Evolutionary conservation across 2,797 vertebrate species (phyloP).

Genomic region (Eulemur albifrons): DNA sequence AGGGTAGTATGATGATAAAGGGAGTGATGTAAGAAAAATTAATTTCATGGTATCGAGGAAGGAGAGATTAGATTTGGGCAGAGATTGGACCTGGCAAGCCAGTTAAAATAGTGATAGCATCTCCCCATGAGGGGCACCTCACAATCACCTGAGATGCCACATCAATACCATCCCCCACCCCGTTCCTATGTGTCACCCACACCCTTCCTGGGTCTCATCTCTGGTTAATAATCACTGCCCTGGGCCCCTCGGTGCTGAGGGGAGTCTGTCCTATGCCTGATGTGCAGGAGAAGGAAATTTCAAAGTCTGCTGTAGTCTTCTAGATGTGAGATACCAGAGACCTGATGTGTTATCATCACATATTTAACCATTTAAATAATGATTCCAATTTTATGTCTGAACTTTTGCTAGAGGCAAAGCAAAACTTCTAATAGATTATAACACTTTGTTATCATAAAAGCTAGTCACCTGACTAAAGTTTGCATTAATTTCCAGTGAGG

Average conservation of each 20-base stretch:
- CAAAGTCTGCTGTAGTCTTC: background rate
- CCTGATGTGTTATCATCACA: background rate
- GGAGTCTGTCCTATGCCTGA: background rate
- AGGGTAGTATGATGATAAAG: background rate
- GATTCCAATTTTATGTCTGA: background rate
- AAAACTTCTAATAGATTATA: background rate
- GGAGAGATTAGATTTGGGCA: background rate
- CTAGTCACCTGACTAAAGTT: background rate
- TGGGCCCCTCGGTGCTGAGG: background rate
- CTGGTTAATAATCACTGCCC: background rate
- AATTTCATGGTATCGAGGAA: background rate
- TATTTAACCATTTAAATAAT: conserved; percentile 11
- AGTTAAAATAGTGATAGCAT: background rate
- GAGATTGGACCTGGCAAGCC: background rate
- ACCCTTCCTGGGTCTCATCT: background rate
- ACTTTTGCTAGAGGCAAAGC: background rate
- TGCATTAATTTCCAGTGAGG: background rate
- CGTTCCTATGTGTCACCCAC: background rate
- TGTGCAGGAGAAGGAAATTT: background rate
- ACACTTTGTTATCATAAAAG: background rate
- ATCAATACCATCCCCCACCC: background rate
- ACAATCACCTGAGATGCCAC: background rate
- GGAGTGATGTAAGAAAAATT: background rate
- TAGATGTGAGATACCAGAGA: background rate
- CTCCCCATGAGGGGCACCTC: background rate